Base-by-base conservation (phyloP, 2,113 vertebrate genomes). In the Oostethus manadensis region DNA sequence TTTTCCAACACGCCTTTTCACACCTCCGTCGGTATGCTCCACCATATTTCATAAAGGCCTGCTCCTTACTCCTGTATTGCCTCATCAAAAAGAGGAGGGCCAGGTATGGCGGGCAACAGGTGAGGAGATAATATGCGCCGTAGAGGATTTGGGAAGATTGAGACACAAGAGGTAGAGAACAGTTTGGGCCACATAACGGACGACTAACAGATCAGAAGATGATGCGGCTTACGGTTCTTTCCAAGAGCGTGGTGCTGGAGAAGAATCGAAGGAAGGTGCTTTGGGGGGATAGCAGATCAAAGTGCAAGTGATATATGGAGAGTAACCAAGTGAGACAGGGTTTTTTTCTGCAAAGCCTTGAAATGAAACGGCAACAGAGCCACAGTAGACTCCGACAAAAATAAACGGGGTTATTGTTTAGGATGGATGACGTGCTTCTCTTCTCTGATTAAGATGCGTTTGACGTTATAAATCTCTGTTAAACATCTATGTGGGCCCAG, bases 361-460 rank as follows among this genome's bases (percentile, higher is more conserved):
- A 73, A 77, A 79, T 73, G 64, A 80, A 75, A 77, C 66, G 58
- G 53, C 57, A 68, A 64, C 60, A 44, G n/a, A 62, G 21, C 74
- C 40, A 48, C 56, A 44, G 56, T 42, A 51, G 51, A 44, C 59
- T 48, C 53, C 29, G 22, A 33, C 26, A 65, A 43, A 38, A 66
- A 48, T 15, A 56, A 51, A 51, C 59, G 26, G 35, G 38, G n/a
- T n/a, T 48, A 58, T 29, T 59, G 47, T 63, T 65, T 51, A 33
- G 46, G 53, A 64, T 13, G 21, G 45, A 8, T 47, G 20, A 15
- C 8, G 18, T 8, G 17, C 38, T 59, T 46, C 48, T 26, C 54
- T n/a, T 45, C 38, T 26, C 40, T 40, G 44, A 51, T 56, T 16
- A 50, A 6, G 4, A 16, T 54, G 26, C 43, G n/a, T n/a, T n/a